Percentiles rank a stretch among this genome's conserved stretches.
Conservation (phyloP, 1,140 invertebrate species). For the Andricus grossulariae region DNA sequence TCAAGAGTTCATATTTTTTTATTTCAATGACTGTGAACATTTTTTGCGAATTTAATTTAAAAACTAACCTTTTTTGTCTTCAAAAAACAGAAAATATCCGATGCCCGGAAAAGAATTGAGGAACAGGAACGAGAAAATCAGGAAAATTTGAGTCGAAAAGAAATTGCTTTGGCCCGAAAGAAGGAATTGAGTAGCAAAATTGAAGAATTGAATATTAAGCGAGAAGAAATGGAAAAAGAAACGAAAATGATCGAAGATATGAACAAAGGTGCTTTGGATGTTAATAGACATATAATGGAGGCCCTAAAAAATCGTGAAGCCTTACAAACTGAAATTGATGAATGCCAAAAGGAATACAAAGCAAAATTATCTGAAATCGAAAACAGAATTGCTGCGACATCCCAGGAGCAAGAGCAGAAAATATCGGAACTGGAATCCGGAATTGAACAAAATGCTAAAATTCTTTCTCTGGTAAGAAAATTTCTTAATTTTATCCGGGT, state of each 20-base stretch:
- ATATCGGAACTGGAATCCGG: not conserved
- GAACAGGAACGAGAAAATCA: not conserved
- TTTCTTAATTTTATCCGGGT: no score
- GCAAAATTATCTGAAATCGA: not conserved
- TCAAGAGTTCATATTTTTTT: no score
- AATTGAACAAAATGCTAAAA: not conserved
- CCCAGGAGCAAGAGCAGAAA: not conserved
- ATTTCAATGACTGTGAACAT: not conserved
- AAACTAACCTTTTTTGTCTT: not conserved
- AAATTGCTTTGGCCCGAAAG: not conserved
- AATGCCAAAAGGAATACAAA: not conserved
- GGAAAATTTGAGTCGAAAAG: not conserved
- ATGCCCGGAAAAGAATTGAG: not conserved
- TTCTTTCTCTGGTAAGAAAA: not conserved
- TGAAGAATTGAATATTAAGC: not conserved
- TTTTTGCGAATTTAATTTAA: not conserved
- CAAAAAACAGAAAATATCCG: not conserved
- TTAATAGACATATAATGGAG: not conserved
- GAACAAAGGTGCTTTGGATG: constrained; percentile 25
- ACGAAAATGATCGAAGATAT: constrained; percentile 26
- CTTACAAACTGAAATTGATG: not conserved
- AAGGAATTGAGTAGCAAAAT: not conserved
- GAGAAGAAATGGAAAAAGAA: not conserved
- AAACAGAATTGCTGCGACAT: not conserved
- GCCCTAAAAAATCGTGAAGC: not conserved